Conservation (phyloP, 2,113 vertebrate genomes). For the Amphiprion percula region DNA sequence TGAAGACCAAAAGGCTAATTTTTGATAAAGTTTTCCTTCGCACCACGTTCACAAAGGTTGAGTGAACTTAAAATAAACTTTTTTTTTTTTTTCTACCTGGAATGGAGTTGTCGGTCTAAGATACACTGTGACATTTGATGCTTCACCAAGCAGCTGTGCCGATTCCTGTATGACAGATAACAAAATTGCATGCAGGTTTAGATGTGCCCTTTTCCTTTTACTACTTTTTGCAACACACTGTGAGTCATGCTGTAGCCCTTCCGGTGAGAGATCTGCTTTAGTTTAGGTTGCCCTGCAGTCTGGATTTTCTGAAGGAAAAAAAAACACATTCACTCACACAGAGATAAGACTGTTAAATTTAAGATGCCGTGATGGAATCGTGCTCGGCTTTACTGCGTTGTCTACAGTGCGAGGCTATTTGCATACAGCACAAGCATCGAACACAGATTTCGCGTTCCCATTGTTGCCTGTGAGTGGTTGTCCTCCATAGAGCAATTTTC, state of each 20-base stretch:
- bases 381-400: constrained; percentile 22
- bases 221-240: background rate
- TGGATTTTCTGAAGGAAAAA: background rate
- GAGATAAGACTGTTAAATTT: constrained; percentile 28
- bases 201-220: background rate
- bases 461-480: constrained; percentile 25
- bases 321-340: constrained; percentile 18
- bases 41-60: background rate
- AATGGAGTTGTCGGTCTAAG: constrained; percentile 25
- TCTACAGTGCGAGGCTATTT: constrained; percentile 4
- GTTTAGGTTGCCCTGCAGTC: background rate
- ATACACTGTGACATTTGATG: background rate
- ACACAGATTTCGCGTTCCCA: constrained; percentile 15
- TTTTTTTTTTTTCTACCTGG: constrained; percentile 1
- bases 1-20: constrained; percentile 21
- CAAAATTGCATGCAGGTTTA: constrained; percentile 9
- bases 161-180: constrained; percentile 8
- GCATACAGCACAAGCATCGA: constrained; percentile 1
- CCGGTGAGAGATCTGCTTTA: background rate
- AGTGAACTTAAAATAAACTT: background rate
- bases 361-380: constrained; percentile 23
- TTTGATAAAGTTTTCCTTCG: background rate
- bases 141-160: background rate
- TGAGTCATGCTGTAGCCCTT: background rate
- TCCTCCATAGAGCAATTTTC: constrained; percentile 21